phyloP scores from a whole-genome alignment of 1,140 invertebrate genomes.

The Euura lappo region DNA sequence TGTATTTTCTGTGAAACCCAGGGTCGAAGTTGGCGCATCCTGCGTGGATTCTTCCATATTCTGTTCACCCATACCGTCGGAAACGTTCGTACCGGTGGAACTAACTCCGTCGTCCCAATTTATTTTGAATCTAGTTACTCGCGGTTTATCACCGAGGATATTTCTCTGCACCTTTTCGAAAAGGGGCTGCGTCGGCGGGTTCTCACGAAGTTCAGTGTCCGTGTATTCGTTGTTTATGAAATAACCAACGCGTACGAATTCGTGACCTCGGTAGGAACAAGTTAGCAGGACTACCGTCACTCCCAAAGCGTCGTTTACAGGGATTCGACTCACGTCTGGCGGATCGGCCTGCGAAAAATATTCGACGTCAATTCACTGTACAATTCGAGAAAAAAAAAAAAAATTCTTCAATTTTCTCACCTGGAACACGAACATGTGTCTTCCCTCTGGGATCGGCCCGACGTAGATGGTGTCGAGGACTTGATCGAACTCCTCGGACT shows the following conservation, averaged over 20 bases:
- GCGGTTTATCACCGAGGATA: constrained; percentile 91
- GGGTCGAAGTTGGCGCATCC: constrained; percentile 48
- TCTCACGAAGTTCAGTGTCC: constrained; percentile 92
- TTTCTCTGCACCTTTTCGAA: constrained; percentile 96
- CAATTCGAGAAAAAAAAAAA: no score
- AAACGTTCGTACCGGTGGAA: constrained; percentile 41
- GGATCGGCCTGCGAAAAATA: constrained; percentile 83
- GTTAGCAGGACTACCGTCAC: constrained; percentile 97
- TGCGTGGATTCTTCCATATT: constrained; percentile 48
- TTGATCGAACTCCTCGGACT: constrained; percentile 96
- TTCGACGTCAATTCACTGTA: not conserved
- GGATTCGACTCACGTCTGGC: constrained; percentile 92
- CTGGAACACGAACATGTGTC: constrained; percentile 97
- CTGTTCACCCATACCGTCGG: constrained; percentile 49
- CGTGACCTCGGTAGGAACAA: constrained; percentile 90
- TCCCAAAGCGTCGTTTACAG: constrained; percentile 93
- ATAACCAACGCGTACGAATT: constrained; percentile 98
- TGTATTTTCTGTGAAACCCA: constrained; percentile 55
- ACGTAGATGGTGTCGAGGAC: constrained; percentile 95
- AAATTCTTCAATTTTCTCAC: constrained; percentile 53
- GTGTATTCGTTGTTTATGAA: constrained; percentile 99
- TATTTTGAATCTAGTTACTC: constrained; percentile 96
- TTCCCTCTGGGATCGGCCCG: constrained; percentile 95
- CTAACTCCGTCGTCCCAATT: constrained; percentile 88
- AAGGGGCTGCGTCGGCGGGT: constrained; percentile 88